A percentile compares a stretch with the other conserved stretches of the same genome.
phyloP scores from a whole-genome alignment of 2,113 vertebrate species.

The Solenodon paradoxus region DNA sequence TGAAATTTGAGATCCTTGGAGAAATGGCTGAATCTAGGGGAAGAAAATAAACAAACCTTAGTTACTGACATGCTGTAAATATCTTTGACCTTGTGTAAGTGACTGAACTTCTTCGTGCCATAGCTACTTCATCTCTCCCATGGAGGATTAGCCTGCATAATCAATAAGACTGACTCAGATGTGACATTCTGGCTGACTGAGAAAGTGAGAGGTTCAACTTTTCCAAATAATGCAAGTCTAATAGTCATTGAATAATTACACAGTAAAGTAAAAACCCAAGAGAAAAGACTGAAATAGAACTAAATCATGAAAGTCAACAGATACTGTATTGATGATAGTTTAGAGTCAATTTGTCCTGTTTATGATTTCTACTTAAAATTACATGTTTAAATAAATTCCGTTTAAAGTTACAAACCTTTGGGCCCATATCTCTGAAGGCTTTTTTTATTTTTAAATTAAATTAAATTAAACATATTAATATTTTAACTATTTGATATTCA shows the following conservation, averaged over 20 bases:
- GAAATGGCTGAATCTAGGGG: background rate
- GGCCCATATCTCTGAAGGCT: background rate
- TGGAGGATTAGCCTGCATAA: background rate
- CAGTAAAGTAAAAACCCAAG: too few species aligned
- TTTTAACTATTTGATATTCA: background rate
- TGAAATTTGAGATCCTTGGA: background rate
- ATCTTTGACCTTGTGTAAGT: background rate
- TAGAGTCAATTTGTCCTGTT: background rate
- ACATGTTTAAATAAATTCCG: background rate
- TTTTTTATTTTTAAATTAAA: background rate
- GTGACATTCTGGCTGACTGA: background rate
- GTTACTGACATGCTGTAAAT: background rate
- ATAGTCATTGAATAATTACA: background rate
- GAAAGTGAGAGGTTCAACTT: background rate
- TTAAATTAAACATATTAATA: too few species aligned
- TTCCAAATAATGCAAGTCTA: background rate
- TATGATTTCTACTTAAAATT: background rate
- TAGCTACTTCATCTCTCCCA: accelerated
- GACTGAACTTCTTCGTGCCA: background rate
- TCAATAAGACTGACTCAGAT: background rate
- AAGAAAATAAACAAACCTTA: background rate
- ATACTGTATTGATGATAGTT: too few species aligned
- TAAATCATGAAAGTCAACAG: background rate
- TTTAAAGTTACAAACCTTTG: background rate
- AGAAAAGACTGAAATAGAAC: too few species aligned